phyloP scores from a whole-genome alignment of 2,888 invertebrate genomes.

The Seira sanloemensis region DNA sequence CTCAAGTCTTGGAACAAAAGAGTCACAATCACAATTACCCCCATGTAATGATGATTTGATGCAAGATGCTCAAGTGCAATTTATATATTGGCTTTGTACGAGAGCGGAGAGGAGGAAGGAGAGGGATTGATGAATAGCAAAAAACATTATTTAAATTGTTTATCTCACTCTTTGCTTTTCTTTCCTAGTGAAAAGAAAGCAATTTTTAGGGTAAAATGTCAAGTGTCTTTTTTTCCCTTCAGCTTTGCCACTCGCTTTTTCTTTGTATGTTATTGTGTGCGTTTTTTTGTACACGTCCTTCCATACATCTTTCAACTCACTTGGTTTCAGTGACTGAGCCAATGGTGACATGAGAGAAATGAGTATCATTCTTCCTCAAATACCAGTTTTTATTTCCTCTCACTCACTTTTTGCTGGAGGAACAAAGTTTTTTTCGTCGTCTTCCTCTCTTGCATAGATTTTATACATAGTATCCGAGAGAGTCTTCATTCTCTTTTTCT shows the following conservation, averaged over 20 bases:
- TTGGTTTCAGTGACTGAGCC: slow-evolving; percentile 16
- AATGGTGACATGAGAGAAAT: slow-evolving; percentile 58
- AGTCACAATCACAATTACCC: not conserved
- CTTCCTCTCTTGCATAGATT: not conserved
- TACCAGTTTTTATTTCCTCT: slow-evolving; percentile 10
- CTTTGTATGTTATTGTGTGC: not conserved
- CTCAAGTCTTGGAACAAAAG: not conserved
- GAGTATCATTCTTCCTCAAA: slow-evolving; percentile 43
- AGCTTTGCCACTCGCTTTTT: not conserved
- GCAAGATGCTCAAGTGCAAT: not conserved
- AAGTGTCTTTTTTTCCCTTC: slow-evolving; percentile 8
- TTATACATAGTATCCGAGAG: not conserved
- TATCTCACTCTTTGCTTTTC: slow-evolving; percentile 30
- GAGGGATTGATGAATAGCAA: slow-evolving; percentile 42
- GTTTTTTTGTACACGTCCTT: slow-evolving; percentile 25
- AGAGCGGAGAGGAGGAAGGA: not conserved
- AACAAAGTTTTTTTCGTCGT: not conserved
- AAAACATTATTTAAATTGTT: slow-evolving; percentile 53
- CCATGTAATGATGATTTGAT: not conserved
- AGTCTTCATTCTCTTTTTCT: not conserved
- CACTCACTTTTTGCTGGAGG: not conserved
- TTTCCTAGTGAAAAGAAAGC: not conserved
- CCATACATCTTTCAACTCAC: slow-evolving; percentile 3
- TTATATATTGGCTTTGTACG: no score
- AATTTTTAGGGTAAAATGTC: not conserved